Evolutionary conservation across 2,113 vertebrate genomes (phyloP).

Genomic region (Leiothrix lutea): DNA sequence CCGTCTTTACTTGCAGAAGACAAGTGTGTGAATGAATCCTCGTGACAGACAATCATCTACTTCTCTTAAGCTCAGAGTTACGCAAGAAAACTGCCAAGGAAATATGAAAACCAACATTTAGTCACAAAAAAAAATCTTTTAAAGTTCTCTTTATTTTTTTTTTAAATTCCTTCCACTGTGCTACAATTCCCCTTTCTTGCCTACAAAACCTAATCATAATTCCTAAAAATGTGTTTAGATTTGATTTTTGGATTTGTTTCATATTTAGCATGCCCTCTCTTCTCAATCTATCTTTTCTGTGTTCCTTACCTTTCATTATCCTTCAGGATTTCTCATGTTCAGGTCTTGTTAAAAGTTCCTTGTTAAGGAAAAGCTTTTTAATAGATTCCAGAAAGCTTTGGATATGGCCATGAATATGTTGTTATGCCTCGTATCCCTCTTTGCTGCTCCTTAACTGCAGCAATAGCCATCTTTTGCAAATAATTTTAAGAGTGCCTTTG

Average conservation of each 20-base stretch:
- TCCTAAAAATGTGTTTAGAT: background rate
- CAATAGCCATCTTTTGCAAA: background rate
- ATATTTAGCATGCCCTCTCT: background rate
- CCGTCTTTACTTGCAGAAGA: background rate
- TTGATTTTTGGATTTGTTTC: background rate
- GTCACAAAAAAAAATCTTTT: background rate
- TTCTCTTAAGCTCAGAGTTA: background rate
- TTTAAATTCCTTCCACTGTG: background rate
- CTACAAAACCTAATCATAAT: background rate
- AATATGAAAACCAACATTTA: background rate
- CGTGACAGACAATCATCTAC: background rate
- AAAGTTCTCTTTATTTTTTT: background rate
- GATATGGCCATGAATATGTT: background rate
- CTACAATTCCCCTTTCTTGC: background rate
- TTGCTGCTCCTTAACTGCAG: background rate
- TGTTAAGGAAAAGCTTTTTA: background rate
- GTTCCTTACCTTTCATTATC: background rate
- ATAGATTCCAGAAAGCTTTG: background rate
- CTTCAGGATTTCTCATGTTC: background rate
- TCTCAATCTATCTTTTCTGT: background rate
- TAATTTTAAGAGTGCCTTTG: background rate
- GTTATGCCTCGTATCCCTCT: background rate
- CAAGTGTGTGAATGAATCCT: accelerated
- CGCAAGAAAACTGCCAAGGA: background rate
- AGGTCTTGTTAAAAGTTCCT: background rate